Conservation (phyloP, 2,113 vertebrate genomes). For the Neodon shergylaensis region DNA sequence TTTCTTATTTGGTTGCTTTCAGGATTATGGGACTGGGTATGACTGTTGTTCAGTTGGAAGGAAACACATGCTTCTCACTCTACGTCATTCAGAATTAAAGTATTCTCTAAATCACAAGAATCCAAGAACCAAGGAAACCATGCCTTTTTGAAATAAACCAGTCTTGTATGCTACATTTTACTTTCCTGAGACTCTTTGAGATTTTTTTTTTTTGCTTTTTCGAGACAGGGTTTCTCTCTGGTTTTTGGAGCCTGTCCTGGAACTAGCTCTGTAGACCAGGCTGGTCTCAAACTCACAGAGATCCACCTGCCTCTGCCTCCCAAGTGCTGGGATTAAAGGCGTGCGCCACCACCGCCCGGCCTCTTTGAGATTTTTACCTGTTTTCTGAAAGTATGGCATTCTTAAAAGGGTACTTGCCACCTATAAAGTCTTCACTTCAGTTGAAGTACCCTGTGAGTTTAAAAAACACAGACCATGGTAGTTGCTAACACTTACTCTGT, state of each 20-base stretch:
- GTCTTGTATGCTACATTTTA: slow-evolving; percentile 14
- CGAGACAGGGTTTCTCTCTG: too few relatives aligned
- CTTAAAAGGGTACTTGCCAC: background rate
- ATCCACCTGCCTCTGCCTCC: too few relatives aligned
- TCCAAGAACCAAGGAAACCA: background rate
- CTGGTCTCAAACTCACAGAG: too few relatives aligned
- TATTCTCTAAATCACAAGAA: slow-evolving; percentile 19
- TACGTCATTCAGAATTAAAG: slow-evolving; percentile 21
- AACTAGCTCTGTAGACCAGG: too few relatives aligned
- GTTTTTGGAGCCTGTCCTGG: too few relatives aligned
- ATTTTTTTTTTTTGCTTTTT: too few relatives aligned
- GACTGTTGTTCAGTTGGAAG: slow-evolving; percentile 44
- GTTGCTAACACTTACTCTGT: background rate
- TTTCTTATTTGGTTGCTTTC: slow-evolving; percentile 31
- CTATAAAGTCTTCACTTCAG: slow-evolving; percentile 18
- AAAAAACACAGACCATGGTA: background rate
- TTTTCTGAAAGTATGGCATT: background rate
- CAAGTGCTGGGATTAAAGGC: too few relatives aligned
- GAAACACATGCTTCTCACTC: background rate
- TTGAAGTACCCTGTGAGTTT: background rate
- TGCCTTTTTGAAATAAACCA: background rate
- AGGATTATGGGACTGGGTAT: slow-evolving; percentile 10
- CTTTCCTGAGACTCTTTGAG: background rate
- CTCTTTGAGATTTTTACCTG: background rate
- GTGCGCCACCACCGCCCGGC: too few relatives aligned